phyloP scores from a whole-genome alignment of 2,113 vertebrate species.

The Laterallus jamaicensis region DNA sequence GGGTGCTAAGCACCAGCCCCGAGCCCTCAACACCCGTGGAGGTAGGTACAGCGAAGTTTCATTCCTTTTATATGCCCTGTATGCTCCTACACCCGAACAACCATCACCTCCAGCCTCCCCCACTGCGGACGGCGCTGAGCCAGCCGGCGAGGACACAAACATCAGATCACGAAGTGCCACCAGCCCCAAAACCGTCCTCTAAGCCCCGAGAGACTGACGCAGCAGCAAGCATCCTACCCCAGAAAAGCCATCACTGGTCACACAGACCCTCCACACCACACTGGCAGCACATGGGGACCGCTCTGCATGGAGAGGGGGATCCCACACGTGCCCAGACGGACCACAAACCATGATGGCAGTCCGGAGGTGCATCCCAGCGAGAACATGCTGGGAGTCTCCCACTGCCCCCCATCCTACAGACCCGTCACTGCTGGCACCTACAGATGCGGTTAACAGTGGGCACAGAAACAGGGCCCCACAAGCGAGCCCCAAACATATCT shows the following conservation, averaged over 20 bases:
- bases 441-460: background rate
- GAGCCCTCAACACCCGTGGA: background rate
- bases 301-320: fast-evolving
- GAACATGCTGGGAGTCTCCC: background rate
- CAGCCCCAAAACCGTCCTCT: background rate
- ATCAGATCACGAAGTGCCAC: background rate
- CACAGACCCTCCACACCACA: background rate
- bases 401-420: background rate
- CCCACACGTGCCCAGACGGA: fast-evolving
- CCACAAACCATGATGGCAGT: background rate
- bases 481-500: fast-evolving
- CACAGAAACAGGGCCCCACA: fast-evolving
- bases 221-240: background rate
- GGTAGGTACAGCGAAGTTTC: background rate
- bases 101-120: background rate
- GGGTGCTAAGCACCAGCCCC: background rate
- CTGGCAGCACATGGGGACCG: fast-evolving
- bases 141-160: background rate
- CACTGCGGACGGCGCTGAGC: fast-evolving
- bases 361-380: background rate
- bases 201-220: fast-evolving
- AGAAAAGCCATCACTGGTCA: background rate
- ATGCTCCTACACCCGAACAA: background rate
- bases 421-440: background rate
- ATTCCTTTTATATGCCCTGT: background rate